Conservation (phyloP, 2,888 invertebrate genomes). For the Conus canariensis region DNA sequence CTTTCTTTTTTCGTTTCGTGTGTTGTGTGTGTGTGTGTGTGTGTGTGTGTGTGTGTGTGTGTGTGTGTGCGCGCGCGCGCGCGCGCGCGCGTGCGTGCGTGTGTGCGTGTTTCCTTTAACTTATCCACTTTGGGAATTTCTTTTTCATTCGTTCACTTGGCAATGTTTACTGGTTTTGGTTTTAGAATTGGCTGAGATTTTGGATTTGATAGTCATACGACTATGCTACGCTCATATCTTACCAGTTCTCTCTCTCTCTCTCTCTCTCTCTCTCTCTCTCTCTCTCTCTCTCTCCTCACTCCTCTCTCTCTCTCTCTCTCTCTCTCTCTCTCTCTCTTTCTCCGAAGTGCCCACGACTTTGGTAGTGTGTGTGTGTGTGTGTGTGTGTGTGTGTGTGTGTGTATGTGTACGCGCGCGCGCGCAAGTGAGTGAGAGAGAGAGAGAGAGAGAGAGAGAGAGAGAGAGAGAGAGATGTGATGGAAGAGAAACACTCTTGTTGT, state of each 20-base stretch:
- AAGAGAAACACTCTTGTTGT: too few relatives aligned
- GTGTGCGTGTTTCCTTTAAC: neutral
- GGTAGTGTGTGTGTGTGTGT: slow-evolving; percentile 25
- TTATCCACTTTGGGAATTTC: too few relatives aligned
- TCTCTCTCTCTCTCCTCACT: neutral
- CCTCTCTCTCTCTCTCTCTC: neutral
- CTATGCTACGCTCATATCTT: too few relatives aligned
- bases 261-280: too few relatives aligned
- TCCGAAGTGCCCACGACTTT: neutral
- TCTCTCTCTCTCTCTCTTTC: neutral
- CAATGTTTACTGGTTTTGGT: too few relatives aligned
- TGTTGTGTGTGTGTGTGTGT: neutral
- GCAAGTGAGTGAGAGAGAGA: neutral
- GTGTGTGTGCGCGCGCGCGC: neutral
- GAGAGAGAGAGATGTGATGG: too few relatives aligned
- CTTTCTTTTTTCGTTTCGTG: neutral
- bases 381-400: slow-evolving; percentile 13
- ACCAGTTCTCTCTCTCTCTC: too few relatives aligned
- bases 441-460: too few relatives aligned
- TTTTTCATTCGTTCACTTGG: too few relatives aligned
- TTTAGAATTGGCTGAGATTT: too few relatives aligned
- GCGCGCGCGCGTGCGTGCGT: neutral
- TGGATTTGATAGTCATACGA: too few relatives aligned
- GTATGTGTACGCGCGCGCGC: neutral
- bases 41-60: slow-evolving; percentile 10